These are phyloP conservation scores for Rhinoderma darwinii DNA, from an alignment of 2,113 vertebrate species.

Conservation along the genomic window DNA sequence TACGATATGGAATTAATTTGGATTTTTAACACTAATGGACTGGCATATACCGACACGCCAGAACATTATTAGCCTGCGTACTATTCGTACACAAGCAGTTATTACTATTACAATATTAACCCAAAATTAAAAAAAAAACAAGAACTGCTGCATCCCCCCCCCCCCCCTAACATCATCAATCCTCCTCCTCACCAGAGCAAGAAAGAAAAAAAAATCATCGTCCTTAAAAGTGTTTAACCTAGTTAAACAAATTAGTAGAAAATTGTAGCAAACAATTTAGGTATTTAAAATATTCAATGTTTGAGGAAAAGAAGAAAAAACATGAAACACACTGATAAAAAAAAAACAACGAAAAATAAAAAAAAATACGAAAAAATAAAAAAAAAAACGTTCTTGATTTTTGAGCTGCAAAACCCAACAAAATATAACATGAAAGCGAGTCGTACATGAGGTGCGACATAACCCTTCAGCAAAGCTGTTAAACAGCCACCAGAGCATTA, in stretches of 20 bases:
- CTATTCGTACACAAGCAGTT: too few relatives aligned
- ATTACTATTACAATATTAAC: too few relatives aligned
- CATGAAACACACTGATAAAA: neutral
- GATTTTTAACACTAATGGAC: too few relatives aligned
- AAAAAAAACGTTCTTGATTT: constrained; percentile 80
- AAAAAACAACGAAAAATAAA: too few relatives aligned
- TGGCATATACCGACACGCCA: too few relatives aligned
- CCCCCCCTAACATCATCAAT: too few relatives aligned
- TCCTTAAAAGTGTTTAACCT: constrained; percentile 85
- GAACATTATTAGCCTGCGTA: too few relatives aligned
- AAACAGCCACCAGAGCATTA: constrained; percentile 85
- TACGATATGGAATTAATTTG: too few relatives aligned
- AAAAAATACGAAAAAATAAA: neutral
- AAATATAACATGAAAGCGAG: constrained; percentile 86
- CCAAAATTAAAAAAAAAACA: too few relatives aligned
- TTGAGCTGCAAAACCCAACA: constrained; percentile 87
- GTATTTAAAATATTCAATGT: constrained; percentile 88
- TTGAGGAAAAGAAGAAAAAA: constrained; percentile 77
- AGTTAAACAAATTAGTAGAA: constrained; percentile 87
- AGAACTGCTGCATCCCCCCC: too few relatives aligned
- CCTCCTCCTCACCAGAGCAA: too few relatives aligned
- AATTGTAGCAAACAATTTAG: constrained; percentile 87
- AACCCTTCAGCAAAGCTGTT: constrained; percentile 88
- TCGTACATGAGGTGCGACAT: constrained; percentile 85
- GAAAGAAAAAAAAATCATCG: constrained; percentile 55